These are phyloP conservation scores for Brassicogethes aeneus DNA, from an alignment of 2,888 invertebrate species.

Conservation along the genomic window DNA sequence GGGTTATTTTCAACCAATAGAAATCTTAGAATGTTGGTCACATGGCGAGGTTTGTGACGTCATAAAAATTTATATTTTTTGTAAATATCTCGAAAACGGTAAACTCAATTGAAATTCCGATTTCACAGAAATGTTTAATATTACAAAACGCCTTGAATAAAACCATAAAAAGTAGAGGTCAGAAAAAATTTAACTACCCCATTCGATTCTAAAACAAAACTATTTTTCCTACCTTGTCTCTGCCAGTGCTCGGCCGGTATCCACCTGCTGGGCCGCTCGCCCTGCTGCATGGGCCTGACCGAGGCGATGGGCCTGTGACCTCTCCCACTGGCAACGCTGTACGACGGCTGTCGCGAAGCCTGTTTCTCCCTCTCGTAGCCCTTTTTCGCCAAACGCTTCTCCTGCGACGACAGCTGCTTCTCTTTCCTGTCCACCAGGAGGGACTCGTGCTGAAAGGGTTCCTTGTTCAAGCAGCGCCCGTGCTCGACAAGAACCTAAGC, in stretches of 20 bases:
- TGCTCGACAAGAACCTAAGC: constrained; percentile 44
- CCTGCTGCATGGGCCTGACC: constrained; percentile 71
- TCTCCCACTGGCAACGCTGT: constrained; percentile 25
- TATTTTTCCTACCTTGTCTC: constrained; percentile 82
- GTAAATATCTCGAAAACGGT: too few relatives aligned
- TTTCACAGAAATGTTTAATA: too few relatives aligned
- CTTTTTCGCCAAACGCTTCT: constrained; percentile 86
- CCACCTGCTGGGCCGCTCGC: constrained; percentile 48
- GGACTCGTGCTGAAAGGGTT: constrained; percentile 94
- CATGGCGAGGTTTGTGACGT: too few relatives aligned
- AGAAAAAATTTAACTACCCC: too few relatives aligned
- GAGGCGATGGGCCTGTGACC: constrained; percentile 46
- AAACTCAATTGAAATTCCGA: too few relatives aligned
- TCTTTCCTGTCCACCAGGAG: constrained; percentile 90
- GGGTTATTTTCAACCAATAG: too few relatives aligned
- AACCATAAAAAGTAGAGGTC: too few relatives aligned
- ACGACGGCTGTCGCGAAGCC: constrained; percentile 44
- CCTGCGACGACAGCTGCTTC: constrained; percentile 86
- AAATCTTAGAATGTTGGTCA: too few relatives aligned
- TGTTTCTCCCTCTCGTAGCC: constrained; percentile 93
- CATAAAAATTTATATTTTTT: too few relatives aligned
- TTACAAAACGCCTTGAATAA: too few relatives aligned
- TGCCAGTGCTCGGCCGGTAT: constrained; percentile 89
- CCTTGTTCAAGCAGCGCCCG: constrained; percentile 59
- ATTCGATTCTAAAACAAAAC: too few relatives aligned